Evolutionary conservation across 2,113 vertebrate genomes (phyloP).

Genomic region (Dendropsophus ebraccatus): DNA sequence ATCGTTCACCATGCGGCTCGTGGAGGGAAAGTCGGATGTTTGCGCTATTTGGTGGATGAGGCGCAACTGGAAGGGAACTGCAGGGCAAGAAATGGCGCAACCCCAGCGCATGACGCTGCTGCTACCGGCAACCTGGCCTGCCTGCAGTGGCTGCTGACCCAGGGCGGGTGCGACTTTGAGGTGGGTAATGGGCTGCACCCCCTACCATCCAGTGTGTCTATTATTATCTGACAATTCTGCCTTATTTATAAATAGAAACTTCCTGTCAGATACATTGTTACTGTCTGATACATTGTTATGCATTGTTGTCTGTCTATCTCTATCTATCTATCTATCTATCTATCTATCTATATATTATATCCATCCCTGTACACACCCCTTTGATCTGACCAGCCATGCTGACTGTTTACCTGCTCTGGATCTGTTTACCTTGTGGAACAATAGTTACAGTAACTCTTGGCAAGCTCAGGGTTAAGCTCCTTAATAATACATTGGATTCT

Average conservation of each 20-base stretch:
- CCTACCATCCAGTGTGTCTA: too few species aligned
- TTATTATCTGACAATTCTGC: too few species aligned
- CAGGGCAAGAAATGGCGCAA: constrained; percentile 88
- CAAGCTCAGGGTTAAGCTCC: constrained; percentile 10
- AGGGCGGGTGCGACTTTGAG: constrained; percentile 83
- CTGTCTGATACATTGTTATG: not conserved
- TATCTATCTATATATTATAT: not conserved
- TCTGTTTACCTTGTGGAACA: constrained; percentile 17
- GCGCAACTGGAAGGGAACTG: constrained; percentile 75
- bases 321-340: too few species aligned
- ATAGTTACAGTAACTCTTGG: constrained; percentile 21
- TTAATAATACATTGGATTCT: constrained; percentile 47
- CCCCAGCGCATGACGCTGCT: constrained; percentile 90
- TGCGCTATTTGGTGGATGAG: constrained; percentile 89
- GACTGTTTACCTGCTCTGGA: not conserved
- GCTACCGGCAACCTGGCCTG: constrained; percentile 92
- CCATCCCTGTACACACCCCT: not conserved
- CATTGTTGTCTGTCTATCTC: not conserved
- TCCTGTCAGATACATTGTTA: too few species aligned
- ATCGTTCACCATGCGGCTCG: constrained; percentile 90
- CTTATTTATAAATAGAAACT: too few species aligned
- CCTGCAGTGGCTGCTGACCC: constrained; percentile 89
- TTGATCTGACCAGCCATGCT: not conserved
- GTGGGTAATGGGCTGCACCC: too few species aligned
- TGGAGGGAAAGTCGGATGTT: constrained; percentile 80